Percentiles rank a stretch among this genome's conserved stretches.
These are phyloP conservation scores for Caenorhabditis sp. DNA, from an alignment of 2,888 invertebrate species.

Conservation along the genomic window DNA sequence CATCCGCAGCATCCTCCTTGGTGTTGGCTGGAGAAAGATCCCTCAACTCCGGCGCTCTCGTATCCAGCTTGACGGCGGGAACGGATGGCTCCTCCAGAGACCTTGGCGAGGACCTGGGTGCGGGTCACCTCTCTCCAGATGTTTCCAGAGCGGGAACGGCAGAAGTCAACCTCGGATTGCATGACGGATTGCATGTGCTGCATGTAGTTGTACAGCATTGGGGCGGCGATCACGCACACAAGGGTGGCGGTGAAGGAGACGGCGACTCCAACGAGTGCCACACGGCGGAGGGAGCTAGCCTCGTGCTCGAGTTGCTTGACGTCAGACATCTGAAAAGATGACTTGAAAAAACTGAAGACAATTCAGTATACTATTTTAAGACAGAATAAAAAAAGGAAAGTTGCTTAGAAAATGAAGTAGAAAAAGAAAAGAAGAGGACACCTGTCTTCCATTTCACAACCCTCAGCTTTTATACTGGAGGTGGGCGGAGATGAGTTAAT, in stretches of 20 bases:
- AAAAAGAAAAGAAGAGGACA: conserved; percentile 20
- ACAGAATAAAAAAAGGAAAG: background rate
- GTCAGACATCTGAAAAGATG: conserved; percentile 59
- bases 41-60: conserved; percentile 67
- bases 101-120: conserved; percentile 75
- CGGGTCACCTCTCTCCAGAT: conserved; percentile 77
- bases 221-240: conserved; percentile 73
- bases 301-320: conserved; percentile 70
- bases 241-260: conserved; percentile 73
- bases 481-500: conserved; percentile 57
- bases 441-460: conserved; percentile 15
- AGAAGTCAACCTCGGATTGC: conserved; percentile 74
- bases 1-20: conserved; percentile 75
- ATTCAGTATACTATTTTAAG: background rate
- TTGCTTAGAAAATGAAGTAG: background rate
- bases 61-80: conserved; percentile 77
- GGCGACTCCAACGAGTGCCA: conserved; percentile 75
- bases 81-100: conserved; percentile 69
- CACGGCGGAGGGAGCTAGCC: conserved; percentile 70
- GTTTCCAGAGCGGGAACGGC: conserved; percentile 74
- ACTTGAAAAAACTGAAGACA: background rate
- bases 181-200: conserved; percentile 78
- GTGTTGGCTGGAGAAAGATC: conserved; percentile 42
- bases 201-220: conserved; percentile 79
- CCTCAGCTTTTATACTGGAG: conserved; percentile 48